Evolutionary conservation across 2,888 invertebrate species (phyloP).

Genomic region (Dinocampus coccinellae): DNA sequence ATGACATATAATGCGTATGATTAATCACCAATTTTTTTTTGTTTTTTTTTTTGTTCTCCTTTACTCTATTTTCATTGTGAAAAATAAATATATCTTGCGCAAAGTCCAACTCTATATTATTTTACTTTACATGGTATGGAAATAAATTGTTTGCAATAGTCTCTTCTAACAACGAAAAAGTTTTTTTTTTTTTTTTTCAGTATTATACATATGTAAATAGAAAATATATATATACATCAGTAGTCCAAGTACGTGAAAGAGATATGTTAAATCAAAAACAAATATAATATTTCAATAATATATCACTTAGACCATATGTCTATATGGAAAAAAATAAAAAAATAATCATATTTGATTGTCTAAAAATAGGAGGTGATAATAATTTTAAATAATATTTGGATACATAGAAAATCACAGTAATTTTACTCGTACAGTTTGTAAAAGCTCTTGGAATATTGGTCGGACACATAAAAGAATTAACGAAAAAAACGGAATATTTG

Average conservation of each 20-base stretch:
- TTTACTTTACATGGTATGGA: neutral
- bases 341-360: no score
- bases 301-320: no score
- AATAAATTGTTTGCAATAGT: neutral
- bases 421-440: neutral
- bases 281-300: neutral
- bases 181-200: no score
- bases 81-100: neutral
- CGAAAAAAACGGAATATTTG: neutral
- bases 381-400: neutral
- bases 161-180: neutral
- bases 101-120: neutral
- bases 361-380: neutral
- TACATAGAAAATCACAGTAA: neutral
- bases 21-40: neutral
- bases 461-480: neutral
- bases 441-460: slow-evolving; percentile 7
- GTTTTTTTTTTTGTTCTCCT: neutral
- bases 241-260: neutral
- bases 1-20: neutral
- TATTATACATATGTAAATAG: neutral
- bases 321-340: no score
- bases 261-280: neutral
- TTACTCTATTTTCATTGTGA: neutral
- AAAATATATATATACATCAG: neutral